Evolutionary conservation across 1,140 invertebrate genomes (phyloP).

Genomic region (Drosophila mauritiana): DNA sequence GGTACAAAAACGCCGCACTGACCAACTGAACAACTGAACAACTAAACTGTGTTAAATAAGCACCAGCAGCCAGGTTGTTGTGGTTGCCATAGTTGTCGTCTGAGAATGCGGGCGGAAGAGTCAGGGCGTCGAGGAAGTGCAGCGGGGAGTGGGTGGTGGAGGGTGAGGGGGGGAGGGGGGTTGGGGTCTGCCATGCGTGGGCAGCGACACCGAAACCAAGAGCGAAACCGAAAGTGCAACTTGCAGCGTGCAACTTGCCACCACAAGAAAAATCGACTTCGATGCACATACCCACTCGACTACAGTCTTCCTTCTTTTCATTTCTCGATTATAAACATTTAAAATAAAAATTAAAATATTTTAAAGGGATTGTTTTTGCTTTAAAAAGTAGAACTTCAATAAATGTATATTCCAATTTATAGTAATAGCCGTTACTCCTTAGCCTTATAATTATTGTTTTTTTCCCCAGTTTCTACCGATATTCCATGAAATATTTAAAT

Average conservation of each 20-base stretch:
- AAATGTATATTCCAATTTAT: no score
- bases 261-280: not conserved
- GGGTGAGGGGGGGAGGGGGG: not conserved
- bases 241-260: conserved; percentile 25
- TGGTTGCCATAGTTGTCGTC: conserved; percentile 35
- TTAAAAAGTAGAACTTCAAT: no score
- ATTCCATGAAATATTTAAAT: no score
- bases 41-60: conserved; percentile 8
- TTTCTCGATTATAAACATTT: no score
- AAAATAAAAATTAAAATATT: no score
- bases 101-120: conserved; percentile 61
- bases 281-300: not conserved
- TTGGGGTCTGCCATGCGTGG: conserved; percentile 20
- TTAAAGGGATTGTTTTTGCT: no score
- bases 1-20: conserved; percentile 6
- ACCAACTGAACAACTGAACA: conserved; percentile 11
- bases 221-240: conserved; percentile 54
- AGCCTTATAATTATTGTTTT: no score
- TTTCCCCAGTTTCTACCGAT: no score
- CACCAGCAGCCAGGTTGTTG: conserved; percentile 11
- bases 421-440: no score
- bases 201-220: conserved; percentile 21
- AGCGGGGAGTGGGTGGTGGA: not conserved
- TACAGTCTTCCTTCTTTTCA: not conserved
- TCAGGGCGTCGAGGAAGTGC: not conserved